Conservation (phyloP, 2,113 vertebrate species). For the Pleuronectes platessa region DNA sequence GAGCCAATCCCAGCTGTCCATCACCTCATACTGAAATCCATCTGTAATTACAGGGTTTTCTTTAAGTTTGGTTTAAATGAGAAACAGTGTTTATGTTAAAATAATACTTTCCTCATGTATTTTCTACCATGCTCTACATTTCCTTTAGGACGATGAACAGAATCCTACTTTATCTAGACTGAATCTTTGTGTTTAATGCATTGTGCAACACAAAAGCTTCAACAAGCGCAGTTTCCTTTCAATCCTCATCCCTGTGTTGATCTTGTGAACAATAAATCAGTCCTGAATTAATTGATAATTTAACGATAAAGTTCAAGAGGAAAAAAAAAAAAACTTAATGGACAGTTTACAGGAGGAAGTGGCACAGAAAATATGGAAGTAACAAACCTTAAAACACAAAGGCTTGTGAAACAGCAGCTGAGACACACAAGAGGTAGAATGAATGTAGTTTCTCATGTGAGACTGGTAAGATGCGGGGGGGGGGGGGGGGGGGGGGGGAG, state of each 20-base stretch:
- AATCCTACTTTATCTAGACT: neutral
- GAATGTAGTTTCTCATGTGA: constrained; percentile 34
- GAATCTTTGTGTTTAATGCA: neutral
- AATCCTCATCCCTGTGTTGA: constrained; percentile 8
- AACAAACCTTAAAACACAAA: constrained; percentile 57
- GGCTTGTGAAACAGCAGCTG: constrained; percentile 52
- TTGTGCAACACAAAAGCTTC: constrained; percentile 5
- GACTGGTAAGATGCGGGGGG: constrained; percentile 13
- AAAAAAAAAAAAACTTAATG: too few species aligned
- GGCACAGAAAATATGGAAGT: constrained; percentile 41
- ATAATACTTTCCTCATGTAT: too few species aligned
- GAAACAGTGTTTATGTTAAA: neutral
- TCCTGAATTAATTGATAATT: constrained; percentile 37
- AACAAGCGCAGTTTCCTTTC: constrained; percentile 52
- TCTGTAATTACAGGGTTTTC: neutral
- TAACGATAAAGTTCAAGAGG: constrained; percentile 6
- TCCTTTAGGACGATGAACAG: too few species aligned
- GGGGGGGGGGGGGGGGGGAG: too few species aligned
- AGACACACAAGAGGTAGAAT: constrained; percentile 12
- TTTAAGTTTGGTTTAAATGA: neutral
- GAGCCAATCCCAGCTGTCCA: too few species aligned
- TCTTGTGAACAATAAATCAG: constrained; percentile 50
- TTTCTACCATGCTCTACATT: too few species aligned
- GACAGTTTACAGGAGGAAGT: constrained; percentile 20
- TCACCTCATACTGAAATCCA: neutral